Percentiles rank a stretch among this genome's conserved stretches.
Evolutionary conservation across 2,113 vertebrate genomes (phyloP).

Genomic region (Nothocercus julius): DNA sequence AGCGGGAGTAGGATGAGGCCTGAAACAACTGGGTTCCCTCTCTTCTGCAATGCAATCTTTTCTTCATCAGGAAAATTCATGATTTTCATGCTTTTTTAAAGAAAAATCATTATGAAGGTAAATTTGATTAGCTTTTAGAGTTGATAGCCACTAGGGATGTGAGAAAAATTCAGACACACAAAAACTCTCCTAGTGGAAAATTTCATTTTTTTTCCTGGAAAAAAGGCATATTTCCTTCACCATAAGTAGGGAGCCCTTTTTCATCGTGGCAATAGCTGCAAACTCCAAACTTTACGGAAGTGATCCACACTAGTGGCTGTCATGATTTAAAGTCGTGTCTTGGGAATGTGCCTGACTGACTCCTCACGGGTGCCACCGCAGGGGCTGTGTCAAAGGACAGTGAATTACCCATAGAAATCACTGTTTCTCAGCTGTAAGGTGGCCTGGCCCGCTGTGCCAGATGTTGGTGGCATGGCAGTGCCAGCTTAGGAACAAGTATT

Average conservation of each 20-base stretch:
- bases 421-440: not conserved
- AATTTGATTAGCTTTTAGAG: constrained; percentile 1
- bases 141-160: not conserved
- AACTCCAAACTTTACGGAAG: not conserved
- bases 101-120: not conserved
- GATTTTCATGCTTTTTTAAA: constrained; percentile 19
- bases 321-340: not conserved
- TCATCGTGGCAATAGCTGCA: not conserved
- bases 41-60: not conserved
- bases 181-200: not conserved
- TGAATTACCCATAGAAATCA: not conserved
- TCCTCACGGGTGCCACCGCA: not conserved
- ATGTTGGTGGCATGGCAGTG: not conserved
- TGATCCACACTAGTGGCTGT: not conserved
- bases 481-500: not conserved
- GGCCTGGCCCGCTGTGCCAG: not conserved
- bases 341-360: not conserved
- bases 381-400: not conserved
- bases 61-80: constrained; percentile 23
- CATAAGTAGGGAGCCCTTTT: not conserved
- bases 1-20: not conserved
- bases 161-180: not conserved
- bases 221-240: not conserved
- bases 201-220: not conserved
- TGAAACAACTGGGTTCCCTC: not conserved